Evolutionary conservation across 2,113 vertebrate species (phyloP).

Genomic region (Craseonycteris thonglongyai): DNA sequence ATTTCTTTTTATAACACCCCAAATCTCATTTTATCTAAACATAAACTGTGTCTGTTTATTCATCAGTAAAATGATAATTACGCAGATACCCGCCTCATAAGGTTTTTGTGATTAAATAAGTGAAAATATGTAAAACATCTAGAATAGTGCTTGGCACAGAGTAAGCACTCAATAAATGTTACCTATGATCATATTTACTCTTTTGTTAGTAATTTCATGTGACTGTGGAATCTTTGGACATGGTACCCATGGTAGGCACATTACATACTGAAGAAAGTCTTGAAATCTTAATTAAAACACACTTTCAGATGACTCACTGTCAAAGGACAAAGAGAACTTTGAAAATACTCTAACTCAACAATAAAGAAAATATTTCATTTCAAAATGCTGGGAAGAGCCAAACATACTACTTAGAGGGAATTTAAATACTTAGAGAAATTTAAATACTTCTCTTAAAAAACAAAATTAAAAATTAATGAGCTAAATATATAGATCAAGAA

Average conservation of each 20-base stretch:
- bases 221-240: not conserved
- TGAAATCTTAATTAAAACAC: not conserved
- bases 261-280: not conserved
- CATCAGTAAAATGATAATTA: not conserved
- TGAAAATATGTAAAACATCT: not conserved
- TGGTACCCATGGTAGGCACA: not conserved
- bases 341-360: not conserved
- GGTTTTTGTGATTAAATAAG: constrained; percentile 3
- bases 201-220: not conserved
- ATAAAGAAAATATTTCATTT: not conserved
- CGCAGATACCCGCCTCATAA: not conserved
- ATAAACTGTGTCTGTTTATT: not conserved
- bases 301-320: not conserved
- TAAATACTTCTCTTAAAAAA: not conserved
- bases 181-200: not conserved
- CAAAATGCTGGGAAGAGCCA: not conserved
- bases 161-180: not conserved
- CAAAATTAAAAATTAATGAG: not conserved
- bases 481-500: not conserved
- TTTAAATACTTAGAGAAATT: not conserved
- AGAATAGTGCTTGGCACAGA: not conserved
- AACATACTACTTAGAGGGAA: not conserved
- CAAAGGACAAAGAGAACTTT: not conserved
- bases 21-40: constrained; percentile 25
- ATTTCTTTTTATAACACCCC: not conserved